Base-by-base conservation (phyloP, 2,113 vertebrate genomes). In the Python bivittatus region DNA sequence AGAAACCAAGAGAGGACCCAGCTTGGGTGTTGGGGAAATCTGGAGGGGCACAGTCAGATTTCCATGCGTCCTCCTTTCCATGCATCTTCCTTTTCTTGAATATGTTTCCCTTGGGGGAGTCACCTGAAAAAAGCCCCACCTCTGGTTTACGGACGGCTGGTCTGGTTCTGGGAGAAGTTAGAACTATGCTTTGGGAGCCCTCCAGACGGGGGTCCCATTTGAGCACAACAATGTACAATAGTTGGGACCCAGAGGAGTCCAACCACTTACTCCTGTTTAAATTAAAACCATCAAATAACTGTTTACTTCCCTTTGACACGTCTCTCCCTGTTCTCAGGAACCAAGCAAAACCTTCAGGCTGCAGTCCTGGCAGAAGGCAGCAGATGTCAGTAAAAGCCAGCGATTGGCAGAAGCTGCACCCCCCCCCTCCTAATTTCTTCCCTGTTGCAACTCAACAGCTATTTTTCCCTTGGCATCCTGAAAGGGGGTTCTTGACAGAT, bases 311-410 rank as follows among this genome's bases (percentile, higher is more conserved):
- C 27, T 84, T 60, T 9, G 44, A 64, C 11, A 2, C 29, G 3
- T 7, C 15, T 17, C 42, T n/a, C 22, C 42, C 20, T 23, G 11
- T 44, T 20, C 54, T 9, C 23, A 20, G 20, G 12, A 27, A 11
- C 17, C 60, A 11, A 13, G 6, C 4, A 23, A 72, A 53, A 38
- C 8, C 17, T 38, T 1, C 5, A 52, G 42, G 29, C 12, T 93
- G 96, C 93, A 95, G 92, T 95, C 90, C 87, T 79, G 29, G 0
- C 6, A 27, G 0, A 15, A 3, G 84, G 94, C 96, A 94, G 95
- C 86, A 95, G 96, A 92, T 95, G 97, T 88, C 96, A 96, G 94
- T 92, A 95, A 84, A 95, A 88, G 53, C 91, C 92, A 33, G 92
- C 88, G 91, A 94, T 93, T 52, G 72, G 38, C 84, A 25, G 58